A percentile compares a stretch with the other conserved stretches of the same genome.
phyloP scores from a whole-genome alignment of 2,113 vertebrate genomes.

The Oriolus oriolus region DNA sequence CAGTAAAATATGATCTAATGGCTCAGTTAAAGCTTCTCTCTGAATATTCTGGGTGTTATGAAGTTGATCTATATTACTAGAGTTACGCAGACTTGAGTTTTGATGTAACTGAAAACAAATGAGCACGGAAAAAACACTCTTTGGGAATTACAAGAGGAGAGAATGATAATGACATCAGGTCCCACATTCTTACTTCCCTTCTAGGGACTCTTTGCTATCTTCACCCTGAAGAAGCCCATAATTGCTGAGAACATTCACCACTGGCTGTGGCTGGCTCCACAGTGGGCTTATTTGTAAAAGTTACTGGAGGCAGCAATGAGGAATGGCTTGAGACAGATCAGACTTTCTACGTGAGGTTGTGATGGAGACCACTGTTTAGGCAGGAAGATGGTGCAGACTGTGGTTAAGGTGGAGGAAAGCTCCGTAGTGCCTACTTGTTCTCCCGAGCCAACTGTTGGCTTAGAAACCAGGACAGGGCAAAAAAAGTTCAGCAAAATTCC shows the following conservation, averaged over 20 bases:
- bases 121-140: background rate
- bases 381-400: background rate
- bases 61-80: background rate
- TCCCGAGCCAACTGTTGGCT: background rate
- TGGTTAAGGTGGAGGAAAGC: background rate
- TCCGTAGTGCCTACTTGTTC: background rate
- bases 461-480: background rate
- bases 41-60: background rate
- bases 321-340: background rate
- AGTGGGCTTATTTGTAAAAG: background rate
- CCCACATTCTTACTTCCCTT: background rate
- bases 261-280: background rate
- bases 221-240: background rate
- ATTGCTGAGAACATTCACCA: background rate
- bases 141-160: background rate
- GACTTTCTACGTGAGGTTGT: background rate
- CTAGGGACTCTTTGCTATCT: background rate
- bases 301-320: background rate
- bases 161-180: background rate
- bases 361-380: background rate
- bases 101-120: background rate
- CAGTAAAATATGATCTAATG: background rate
- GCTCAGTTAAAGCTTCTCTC: background rate
- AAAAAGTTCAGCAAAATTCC: background rate
- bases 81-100: background rate